A percentile compares a stretch with the other conserved stretches of the same genome.
Conservation (phyloP, 2,888 invertebrate species). For the Scrobipalpa costella region DNA sequence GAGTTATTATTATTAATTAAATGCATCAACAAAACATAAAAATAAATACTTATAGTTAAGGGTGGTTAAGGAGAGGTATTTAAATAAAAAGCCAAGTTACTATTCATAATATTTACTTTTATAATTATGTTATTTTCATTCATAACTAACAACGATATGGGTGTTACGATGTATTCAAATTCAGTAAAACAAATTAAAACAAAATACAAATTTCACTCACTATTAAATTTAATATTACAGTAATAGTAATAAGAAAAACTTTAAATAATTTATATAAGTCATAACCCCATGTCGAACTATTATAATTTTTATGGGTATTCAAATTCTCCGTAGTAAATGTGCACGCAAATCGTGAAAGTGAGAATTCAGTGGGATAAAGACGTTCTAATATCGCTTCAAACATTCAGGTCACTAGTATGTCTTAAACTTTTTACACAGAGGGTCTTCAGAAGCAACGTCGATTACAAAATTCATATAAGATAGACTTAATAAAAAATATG, state of each 20-base stretch:
- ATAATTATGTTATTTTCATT: slow-evolving; percentile 82
- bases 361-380: slow-evolving; percentile 77
- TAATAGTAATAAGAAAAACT: slow-evolving; percentile 78
- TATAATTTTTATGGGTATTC: slow-evolving; percentile 52
- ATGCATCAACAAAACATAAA: too few species aligned
- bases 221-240: slow-evolving; percentile 80
- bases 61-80: slow-evolving; percentile 33
- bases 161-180: slow-evolving; percentile 80
- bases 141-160: slow-evolving; percentile 82
- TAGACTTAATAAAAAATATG: slow-evolving; percentile 78
- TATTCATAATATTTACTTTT: slow-evolving; percentile 82
- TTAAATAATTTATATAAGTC: slow-evolving; percentile 78
- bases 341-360: slow-evolving; percentile 77
- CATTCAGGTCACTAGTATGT: slow-evolving; percentile 81
- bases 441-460: slow-evolving; percentile 80
- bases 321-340: slow-evolving; percentile 71
- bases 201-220: slow-evolving; percentile 81
- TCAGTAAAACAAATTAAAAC: slow-evolving; percentile 80
- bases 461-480: slow-evolving; percentile 80
- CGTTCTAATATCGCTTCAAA: slow-evolving; percentile 74
- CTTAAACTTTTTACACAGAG: slow-evolving; percentile 79
- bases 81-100: slow-evolving; percentile 74
- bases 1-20: too few species aligned
- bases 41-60: too few species aligned
- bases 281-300: slow-evolving; percentile 74